Evolutionary conservation across 30 jellyfish, hydroid and myxozoan species (phyloP).

Genomic region (Aurelia sp.): DNA sequence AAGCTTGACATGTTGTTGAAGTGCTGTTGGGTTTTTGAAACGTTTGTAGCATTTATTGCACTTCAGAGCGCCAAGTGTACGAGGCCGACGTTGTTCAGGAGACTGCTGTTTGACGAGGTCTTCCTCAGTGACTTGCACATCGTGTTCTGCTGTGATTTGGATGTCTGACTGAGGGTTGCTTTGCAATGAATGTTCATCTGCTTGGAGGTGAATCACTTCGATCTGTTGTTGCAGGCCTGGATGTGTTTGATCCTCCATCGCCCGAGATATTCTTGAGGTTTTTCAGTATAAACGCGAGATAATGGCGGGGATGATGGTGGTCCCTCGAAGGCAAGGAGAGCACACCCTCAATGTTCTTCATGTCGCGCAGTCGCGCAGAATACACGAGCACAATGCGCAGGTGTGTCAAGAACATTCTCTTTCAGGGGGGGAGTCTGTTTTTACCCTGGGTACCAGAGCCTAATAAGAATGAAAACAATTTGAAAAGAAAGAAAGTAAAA

Average conservation of each 20-base stretch:
- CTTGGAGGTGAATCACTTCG: slow-evolving; percentile 52
- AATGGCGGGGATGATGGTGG: slow-evolving; percentile 4
- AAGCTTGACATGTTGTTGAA: slow-evolving; percentile 67
- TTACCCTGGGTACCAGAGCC: too few species aligned
- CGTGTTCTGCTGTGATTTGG: slow-evolving; percentile 11
- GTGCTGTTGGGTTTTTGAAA: slow-evolving; percentile 56
- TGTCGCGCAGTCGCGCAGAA: slow-evolving; percentile 81
- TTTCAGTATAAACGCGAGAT: slow-evolving; percentile 38
- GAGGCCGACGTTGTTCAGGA: slow-evolving; percentile 23
- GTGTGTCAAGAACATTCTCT: not conserved
- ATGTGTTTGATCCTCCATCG: slow-evolving; percentile 62
- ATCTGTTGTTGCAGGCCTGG: slow-evolving; percentile 66
- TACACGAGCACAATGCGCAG: slow-evolving; percentile 76
- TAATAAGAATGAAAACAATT: too few species aligned
- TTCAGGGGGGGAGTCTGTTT: too few species aligned
- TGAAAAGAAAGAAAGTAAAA: too few species aligned
- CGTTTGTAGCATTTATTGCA: slow-evolving; percentile 74
- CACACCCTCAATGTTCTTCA: slow-evolving; percentile 29
- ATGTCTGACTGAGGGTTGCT: slow-evolving; percentile 10
- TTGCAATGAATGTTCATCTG: slow-evolving; percentile 23
- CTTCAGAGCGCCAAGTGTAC: slow-evolving; percentile 24
- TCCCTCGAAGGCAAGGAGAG: slow-evolving; percentile 17
- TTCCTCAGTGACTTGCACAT: slow-evolving; percentile 9
- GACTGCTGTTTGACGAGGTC: slow-evolving; percentile 30
- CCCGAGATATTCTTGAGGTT: slow-evolving; percentile 43